Evolutionary conservation across 2,797 vertebrate species (phyloP), one percentile per base, ranked within the genome.

Genomic region (Liasis olivaceus): DNA sequence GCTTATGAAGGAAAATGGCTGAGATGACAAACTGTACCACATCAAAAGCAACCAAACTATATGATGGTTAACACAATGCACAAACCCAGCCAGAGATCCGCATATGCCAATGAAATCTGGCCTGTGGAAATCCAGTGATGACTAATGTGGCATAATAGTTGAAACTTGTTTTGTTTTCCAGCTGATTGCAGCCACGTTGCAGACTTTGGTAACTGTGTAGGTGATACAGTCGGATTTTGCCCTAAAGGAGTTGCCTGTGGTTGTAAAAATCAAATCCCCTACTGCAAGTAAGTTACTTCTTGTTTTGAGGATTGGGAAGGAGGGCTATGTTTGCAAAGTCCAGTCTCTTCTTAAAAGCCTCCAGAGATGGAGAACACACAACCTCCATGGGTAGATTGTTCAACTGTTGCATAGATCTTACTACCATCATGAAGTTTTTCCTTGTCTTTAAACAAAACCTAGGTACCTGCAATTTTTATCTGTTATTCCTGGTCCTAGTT

Each of bases 231-330:
- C 13, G 24, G 7, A 56, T 97, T 97, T 95, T 98, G 97, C 92
- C 97, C 97, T 66, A 0, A 0, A 0, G 14, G 4, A 64, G 89
- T 96, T 93, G 0, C 51, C 72, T 98, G 97, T 86, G 88, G 93
- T 60, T 98, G 97, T 92, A 97, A 96, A 94, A 87, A 94, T 72
- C 84, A 54, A 95, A 2, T 89, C 7, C 95, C 96, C 92, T 97
- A 97, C 92, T 97, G 96, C 97, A 97, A 95, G 97, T 97, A 97
- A 93, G 94, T 94, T 13, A 5, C 15, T 66, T 69, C 90, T 87
- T 59, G n/a, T 54, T 24, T 64, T 31, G 42, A 11, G 20, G 58
- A 13, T 47, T 77, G 9, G 54, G 51, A 26, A 66, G n/a, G 14
- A 15, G 13, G 2, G 26, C 9, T 81, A 6, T 81, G 42, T 47